phyloP scores from a whole-genome alignment of 1,140 invertebrate genomes.

The Pogonomyrmex barbatus region DNA sequence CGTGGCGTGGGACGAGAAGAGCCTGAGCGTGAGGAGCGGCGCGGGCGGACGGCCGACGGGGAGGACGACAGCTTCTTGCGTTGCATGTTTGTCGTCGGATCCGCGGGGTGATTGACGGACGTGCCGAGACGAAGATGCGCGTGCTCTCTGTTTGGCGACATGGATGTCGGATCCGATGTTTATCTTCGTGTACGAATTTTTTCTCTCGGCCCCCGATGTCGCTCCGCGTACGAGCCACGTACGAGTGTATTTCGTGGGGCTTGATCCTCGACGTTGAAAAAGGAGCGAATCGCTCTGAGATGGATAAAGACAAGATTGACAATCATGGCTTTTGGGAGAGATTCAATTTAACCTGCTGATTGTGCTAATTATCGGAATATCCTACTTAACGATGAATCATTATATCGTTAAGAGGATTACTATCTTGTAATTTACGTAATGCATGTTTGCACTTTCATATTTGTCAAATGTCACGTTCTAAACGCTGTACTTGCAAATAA shows the following conservation, averaged over 20 bases:
- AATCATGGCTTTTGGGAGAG: not conserved
- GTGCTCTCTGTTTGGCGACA: conserved; percentile 67
- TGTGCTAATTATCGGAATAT: not conserved
- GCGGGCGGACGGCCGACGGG: not conserved
- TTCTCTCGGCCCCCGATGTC: conserved; percentile 38
- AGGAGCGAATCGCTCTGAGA: conserved; percentile 29
- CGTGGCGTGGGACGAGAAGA: conserved; percentile 40
- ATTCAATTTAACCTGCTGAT: conserved; percentile 30
- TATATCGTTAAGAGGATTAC: not conserved
- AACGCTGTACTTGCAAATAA: not conserved
- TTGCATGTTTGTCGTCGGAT: conserved; percentile 76
- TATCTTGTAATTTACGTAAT: not conserved
- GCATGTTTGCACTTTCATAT: conserved; percentile 5
- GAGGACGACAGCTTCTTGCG: conserved; percentile 71
- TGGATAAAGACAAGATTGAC: conserved; percentile 62
- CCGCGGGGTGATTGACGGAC: conserved; percentile 74
- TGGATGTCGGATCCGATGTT: conserved; percentile 69
- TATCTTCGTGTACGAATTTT: conserved; percentile 73
- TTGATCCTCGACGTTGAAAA: conserved; percentile 42
- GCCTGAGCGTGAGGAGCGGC: conserved; percentile 25
- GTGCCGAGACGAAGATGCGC: conserved; percentile 61
- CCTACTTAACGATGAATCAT: not conserved
- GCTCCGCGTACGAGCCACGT: conserved; percentile 44
- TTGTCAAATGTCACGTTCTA: not conserved
- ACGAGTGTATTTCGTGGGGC: conserved; percentile 70